Evolutionary conservation across 2,797 vertebrate genomes (phyloP).

Genomic region (Arnoldichthys spilopterus): DNA sequence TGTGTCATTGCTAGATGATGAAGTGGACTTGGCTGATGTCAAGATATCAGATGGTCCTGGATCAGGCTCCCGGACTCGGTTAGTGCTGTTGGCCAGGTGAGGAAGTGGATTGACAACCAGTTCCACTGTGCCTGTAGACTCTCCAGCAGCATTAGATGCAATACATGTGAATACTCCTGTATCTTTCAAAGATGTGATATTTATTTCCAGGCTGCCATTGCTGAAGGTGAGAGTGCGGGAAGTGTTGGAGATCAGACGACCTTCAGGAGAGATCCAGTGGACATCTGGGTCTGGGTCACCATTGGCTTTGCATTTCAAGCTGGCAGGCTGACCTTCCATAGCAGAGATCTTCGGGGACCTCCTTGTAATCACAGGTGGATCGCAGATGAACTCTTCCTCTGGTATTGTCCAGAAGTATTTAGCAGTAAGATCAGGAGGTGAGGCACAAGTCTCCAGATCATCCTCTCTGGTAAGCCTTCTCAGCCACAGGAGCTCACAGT

Average conservation of each 20-base stretch:
- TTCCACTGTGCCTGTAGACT: conserved; percentile 81
- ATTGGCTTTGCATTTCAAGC: conserved; percentile 90
- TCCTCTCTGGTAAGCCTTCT: conserved; percentile 87
- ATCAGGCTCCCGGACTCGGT: conserved; percentile 77
- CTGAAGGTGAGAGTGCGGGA: conserved; percentile 85
- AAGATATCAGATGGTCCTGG: conserved; percentile 80
- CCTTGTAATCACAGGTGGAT: conserved; percentile 90
- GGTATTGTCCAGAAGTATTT: conserved; percentile 93
- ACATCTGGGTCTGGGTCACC: conserved; percentile 91
- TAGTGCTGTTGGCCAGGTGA: conserved; percentile 82
- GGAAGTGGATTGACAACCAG: conserved; percentile 77
- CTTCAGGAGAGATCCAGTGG: conserved; percentile 91
- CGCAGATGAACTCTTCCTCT: conserved; percentile 92
- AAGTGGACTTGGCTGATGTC: conserved; percentile 75
- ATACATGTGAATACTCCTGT: conserved; percentile 91
- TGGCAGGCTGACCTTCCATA: conserved; percentile 83
- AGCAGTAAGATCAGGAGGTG: conserved; percentile 83
- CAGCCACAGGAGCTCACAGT: conserved; percentile 92
- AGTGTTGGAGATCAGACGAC: conserved; percentile 89
- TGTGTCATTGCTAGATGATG: conserved; percentile 78
- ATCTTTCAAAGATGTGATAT: conserved; percentile 81
- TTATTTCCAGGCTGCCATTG: conserved; percentile 91
- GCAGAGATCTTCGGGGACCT: conserved; percentile 81
- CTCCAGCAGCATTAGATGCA: conserved; percentile 88
- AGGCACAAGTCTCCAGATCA: conserved; percentile 90